Evolutionary conservation across 1,140 invertebrate species (phyloP), one percentile per base, ranked within the genome.

Genomic region (Drosophila orena): DNA sequence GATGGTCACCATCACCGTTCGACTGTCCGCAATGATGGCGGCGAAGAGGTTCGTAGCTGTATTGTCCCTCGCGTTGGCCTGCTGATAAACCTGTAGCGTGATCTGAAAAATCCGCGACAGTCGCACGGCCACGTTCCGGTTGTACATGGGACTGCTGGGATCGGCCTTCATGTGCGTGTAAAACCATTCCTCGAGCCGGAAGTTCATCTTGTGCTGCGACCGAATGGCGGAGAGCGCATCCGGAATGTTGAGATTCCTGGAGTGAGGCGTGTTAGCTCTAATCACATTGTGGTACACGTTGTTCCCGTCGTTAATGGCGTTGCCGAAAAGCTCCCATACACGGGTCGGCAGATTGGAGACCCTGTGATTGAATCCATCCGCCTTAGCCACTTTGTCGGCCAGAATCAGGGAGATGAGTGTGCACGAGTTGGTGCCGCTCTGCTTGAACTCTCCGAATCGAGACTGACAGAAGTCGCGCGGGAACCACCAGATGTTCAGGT

Each of bases 101-200:
- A 86, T 79, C 52, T 83, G 77, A 30, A 91, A 78, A 14, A 91
- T 81, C 14, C 84, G 70, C 0, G 90, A 74, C 14, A 91, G 44
- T 27, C 90, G 90, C 43, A 79, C 50, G 5, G 90, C 80, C 47
- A 91, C 85, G 30, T 84, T 85, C n/a, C 79, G 58, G 55, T 79
- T 79, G 55, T 91, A 91, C 73, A 77, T 77, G 37, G 81, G 68
- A 69, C 76, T 77, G 3, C 44, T 68, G 15, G 90, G 73, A 75
- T 91, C 84, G n/a, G 90, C 90, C 49, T 90, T 78, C 81, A 91
- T 80, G 62, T 91, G 90, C n/a, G 90, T 91, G 53, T 91, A 91
- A 53, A 91, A 91, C 90, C 90, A 91, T 64, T 91, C 90, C 62
- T 89, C 77, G 40, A 91, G 71, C 43, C 88, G 79, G 57, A 91